Percentiles rank a stretch among this genome's conserved stretches.
Evolutionary conservation across 1,140 invertebrate genomes (phyloP).

Genomic region (Halictus rubicundus): DNA sequence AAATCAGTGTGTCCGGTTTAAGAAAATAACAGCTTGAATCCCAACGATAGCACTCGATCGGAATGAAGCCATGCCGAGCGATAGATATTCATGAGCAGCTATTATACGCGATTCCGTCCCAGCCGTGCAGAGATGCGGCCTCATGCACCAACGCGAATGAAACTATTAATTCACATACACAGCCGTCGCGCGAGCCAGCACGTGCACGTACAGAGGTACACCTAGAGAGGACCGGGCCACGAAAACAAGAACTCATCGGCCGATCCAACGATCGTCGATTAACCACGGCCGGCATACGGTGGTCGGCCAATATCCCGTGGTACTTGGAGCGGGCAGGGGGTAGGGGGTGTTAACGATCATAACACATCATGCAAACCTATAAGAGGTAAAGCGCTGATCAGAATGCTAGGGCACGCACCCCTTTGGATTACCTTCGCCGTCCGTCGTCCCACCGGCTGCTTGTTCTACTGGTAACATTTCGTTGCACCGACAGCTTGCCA

Average conservation of each 20-base stretch:
- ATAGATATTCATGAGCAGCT: not conserved
- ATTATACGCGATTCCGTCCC: not conserved
- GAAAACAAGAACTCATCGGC: slow-evolving; percentile 26
- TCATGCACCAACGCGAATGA: not conserved
- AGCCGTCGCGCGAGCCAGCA: no score
- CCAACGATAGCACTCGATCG: not conserved
- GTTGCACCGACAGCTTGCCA: slow-evolving; percentile 53
- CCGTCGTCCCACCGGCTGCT: slow-evolving; percentile 40
- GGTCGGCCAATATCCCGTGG: slow-evolving; percentile 46
- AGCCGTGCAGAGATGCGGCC: not conserved
- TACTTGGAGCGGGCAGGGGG: slow-evolving; percentile 35
- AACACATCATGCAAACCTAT: slow-evolving; percentile 61
- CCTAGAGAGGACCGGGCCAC: not conserved
- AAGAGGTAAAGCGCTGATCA: slow-evolving; percentile 66
- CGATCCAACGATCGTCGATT: slow-evolving; percentile 37
- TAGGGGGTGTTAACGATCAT: slow-evolving; percentile 62
- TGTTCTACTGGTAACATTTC: slow-evolving; percentile 51
- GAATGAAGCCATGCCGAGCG: not conserved
- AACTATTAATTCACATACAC: not conserved
- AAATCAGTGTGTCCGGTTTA: not conserved
- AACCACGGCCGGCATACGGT: slow-evolving; percentile 26
- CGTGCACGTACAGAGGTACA: no score
- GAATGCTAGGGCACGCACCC: slow-evolving; percentile 65
- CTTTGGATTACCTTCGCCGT: slow-evolving; percentile 61
- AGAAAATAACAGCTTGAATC: not conserved